Base-by-base conservation (phyloP, 1,140 invertebrate genomes). In the Penaeus japonicus region DNA sequence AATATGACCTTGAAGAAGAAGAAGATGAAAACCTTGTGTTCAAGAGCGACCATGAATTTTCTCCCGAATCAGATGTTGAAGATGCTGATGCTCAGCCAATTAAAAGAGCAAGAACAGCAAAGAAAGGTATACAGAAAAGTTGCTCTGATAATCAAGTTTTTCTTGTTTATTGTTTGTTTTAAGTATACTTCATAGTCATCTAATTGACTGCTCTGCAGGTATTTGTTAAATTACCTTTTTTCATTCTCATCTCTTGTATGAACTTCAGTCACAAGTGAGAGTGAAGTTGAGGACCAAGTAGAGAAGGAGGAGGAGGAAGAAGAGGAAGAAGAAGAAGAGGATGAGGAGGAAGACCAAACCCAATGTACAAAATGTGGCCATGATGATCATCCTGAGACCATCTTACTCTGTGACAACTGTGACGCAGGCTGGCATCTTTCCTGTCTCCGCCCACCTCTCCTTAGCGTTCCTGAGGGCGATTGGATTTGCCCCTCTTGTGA, bases 401-500 rank as follows among this genome's bases (percentile, higher is more conserved):
- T 99, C 91, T 93, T 99, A 82, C 93, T 99, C 1, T 99, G 98
- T 92, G 98, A 99, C 93, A 95, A 95, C 73, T 99, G 98, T 93
- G 97, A 99, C 92, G 95, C 95, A 89, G 98, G 97, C 30, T 99
- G 97, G 95, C 98, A 99, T 93, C 97, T 97, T 77, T 96, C 96
- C 7, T 99, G 98, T 92, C 94, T 99, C 0, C 95, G 96, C 62
- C 98, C 98, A 1, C 95, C 97, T 24, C 93, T 99, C 12, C 95
- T 98, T 93, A 94, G 98, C 1, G 97, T 99, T 91, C 98, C 98
- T 7, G 97, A 99, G 92, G 98, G 98, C 30, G 96, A 99, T 92
- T 99, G 98, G 98, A 98, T 95, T 92, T 99, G 98, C 93, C 98
- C 98, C 73, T 96, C 97, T 0, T 99, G 98, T 93, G 96, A 98